These are phyloP conservation scores for Mormyrops boulengeri DNA, from an alignment of 2,797 vertebrate species.

Conservation along the genomic window DNA sequence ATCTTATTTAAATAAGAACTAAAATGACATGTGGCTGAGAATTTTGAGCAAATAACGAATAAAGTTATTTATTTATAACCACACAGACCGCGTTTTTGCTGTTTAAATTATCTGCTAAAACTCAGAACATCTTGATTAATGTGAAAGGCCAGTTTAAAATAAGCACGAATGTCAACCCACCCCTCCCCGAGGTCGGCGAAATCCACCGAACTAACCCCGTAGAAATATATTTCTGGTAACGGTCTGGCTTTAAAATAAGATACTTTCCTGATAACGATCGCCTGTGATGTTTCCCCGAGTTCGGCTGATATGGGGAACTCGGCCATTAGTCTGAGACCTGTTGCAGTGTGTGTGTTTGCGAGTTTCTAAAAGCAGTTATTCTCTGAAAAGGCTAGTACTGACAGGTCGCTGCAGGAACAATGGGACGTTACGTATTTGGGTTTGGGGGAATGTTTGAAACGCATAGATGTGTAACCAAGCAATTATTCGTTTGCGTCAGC, in stretches of 20 bases:
- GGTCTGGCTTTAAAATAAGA: background rate
- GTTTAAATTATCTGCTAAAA: background rate
- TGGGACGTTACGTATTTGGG: slow-evolving; percentile 53
- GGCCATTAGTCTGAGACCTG: background rate
- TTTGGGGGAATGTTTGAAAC: slow-evolving; percentile 51
- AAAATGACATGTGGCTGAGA: background rate
- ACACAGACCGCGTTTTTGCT: background rate
- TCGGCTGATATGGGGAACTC: background rate
- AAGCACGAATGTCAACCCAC: background rate
- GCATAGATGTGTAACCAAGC: slow-evolving; percentile 50
- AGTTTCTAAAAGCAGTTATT: slow-evolving; percentile 33
- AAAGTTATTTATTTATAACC: background rate
- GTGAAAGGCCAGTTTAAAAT: background rate
- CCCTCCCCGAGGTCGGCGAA: background rate
- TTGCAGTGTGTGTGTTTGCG: background rate
- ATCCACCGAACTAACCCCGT: background rate
- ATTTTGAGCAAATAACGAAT: background rate
- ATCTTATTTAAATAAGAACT: background rate
- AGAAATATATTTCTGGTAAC: background rate
- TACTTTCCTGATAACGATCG: background rate
- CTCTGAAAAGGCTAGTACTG: slow-evolving; percentile 43
- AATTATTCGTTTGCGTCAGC: slow-evolving; percentile 57
- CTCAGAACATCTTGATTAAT: background rate
- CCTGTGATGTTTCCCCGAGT: background rate
- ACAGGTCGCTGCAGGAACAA: slow-evolving; percentile 61